Percentiles rank a stretch among this genome's conserved stretches.
Evolutionary conservation across 2,888 invertebrate genomes (phyloP).

Genomic region (Phymatocera aterrima): DNA sequence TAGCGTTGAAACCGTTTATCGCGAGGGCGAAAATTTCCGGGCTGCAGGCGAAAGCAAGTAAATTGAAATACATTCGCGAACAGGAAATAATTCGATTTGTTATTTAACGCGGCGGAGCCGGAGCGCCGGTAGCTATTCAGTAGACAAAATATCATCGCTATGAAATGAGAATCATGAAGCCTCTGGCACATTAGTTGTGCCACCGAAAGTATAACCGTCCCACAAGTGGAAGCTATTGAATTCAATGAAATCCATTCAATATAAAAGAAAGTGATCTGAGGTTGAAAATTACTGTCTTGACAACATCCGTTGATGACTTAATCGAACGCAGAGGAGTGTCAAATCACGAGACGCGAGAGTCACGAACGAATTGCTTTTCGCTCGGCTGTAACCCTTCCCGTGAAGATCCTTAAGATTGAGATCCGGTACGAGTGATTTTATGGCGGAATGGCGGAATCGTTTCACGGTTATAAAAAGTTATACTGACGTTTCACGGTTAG

Average conservation of each 20-base stretch:
- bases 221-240: too few relatives aligned
- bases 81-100: conserved; percentile 24
- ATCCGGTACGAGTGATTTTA: background rate
- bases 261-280: too few relatives aligned
- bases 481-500: conserved; percentile 71
- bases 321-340: too few relatives aligned
- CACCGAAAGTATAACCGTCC: too few relatives aligned
- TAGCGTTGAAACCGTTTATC: conserved; percentile 29
- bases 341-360: too few relatives aligned
- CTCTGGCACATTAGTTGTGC: background rate
- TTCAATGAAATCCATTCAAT: too few relatives aligned
- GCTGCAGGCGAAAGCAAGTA: conserved; percentile 27
- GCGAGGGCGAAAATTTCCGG: conserved; percentile 18
- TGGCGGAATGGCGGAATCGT: background rate
- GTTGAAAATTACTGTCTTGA: too few relatives aligned
- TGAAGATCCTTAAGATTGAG: too few relatives aligned
- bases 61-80: conserved; percentile 31
- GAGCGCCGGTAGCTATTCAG: background rate
- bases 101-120: background rate
- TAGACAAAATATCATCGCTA: background rate
- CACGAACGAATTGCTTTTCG: too few relatives aligned
- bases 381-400: too few relatives aligned
- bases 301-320: too few relatives aligned
- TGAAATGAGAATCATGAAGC: background rate
- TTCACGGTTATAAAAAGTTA: conserved; percentile 1